phyloP scores from a whole-genome alignment of 2,113 vertebrate genomes.

The Erinaceus europaeus region DNA sequence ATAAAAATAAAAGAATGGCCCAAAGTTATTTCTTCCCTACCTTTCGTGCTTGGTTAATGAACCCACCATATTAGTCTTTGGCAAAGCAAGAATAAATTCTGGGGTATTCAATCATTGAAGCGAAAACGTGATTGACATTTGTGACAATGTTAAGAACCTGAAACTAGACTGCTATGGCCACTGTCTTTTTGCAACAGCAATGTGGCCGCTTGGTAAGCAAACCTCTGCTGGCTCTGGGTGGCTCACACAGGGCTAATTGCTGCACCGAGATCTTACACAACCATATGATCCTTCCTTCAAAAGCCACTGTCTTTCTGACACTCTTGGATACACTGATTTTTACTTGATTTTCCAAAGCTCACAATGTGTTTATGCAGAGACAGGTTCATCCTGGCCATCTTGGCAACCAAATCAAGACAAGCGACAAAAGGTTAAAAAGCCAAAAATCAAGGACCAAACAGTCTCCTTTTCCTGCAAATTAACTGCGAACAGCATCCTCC shows the following conservation, averaged over 20 bases:
- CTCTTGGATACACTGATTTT: neutral
- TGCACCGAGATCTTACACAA: rapidly evolving
- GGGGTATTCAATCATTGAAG: neutral
- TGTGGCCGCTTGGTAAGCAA: slow-evolving; percentile 23
- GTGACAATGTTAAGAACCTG: neutral
- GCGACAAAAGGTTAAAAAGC: neutral
- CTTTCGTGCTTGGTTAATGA: neutral
- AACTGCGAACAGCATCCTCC: neutral
- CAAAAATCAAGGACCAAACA: neutral
- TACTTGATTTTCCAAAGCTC: neutral
- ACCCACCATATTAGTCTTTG: neutral
- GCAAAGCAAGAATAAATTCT: neutral
- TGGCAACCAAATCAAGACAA: neutral
- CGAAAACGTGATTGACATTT: neutral
- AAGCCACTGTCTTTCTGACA: neutral
- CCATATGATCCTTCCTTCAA: neutral
- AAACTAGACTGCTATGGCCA: slow-evolving; percentile 11
- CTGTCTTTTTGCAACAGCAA: slow-evolving; percentile 29
- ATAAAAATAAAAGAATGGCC: neutral
- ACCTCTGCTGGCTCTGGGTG: neutral
- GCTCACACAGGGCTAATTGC: neutral
- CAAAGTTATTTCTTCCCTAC: neutral
- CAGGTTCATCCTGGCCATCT: neutral
- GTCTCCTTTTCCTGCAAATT: neutral
- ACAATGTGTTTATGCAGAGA: neutral